phyloP scores from a whole-genome alignment of 2,797 vertebrate genomes.

The Periophthalmus magnuspinnatus region DNA sequence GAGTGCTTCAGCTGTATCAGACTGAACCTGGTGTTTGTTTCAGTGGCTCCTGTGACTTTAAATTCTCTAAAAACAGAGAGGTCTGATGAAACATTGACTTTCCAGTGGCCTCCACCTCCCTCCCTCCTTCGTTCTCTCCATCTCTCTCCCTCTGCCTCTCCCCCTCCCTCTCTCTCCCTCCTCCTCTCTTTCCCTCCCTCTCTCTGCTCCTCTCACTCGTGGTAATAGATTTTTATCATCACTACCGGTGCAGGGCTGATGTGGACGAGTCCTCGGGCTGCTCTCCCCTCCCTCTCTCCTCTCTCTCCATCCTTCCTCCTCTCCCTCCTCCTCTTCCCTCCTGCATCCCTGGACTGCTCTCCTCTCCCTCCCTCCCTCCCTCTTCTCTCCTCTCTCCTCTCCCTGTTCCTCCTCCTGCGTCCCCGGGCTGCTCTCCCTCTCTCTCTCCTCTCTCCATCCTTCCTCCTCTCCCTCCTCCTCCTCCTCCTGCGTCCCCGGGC shows the following conservation, averaged over 20 bases:
- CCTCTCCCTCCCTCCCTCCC: too few relatives aligned
- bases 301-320: too few relatives aligned
- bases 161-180: not conserved
- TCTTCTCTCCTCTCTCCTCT: too few relatives aligned
- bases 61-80: conserved; percentile 8
- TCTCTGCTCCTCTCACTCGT: conserved; percentile 64
- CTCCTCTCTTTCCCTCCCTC: not conserved
- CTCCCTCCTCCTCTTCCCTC: too few relatives aligned
- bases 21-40: not conserved
- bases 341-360: too few relatives aligned
- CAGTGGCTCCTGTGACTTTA: not conserved
- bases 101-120: not conserved
- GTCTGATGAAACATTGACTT: conserved; percentile 1
- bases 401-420: too few relatives aligned
- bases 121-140: too few relatives aligned
- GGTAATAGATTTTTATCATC: conserved; percentile 84
- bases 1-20: too few relatives aligned
- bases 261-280: conserved; percentile 81
- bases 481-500: too few relatives aligned
- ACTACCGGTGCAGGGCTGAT: conserved; percentile 79
- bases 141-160: not conserved
- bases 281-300: conserved; percentile 53
- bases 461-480: too few relatives aligned
- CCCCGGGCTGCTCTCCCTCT: conserved; percentile 19
- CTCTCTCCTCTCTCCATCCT: conserved; percentile 12